Evolutionary conservation across 2,797 vertebrate genomes (phyloP).

Genomic region (Microctenopoma steveboyesi): DNA sequence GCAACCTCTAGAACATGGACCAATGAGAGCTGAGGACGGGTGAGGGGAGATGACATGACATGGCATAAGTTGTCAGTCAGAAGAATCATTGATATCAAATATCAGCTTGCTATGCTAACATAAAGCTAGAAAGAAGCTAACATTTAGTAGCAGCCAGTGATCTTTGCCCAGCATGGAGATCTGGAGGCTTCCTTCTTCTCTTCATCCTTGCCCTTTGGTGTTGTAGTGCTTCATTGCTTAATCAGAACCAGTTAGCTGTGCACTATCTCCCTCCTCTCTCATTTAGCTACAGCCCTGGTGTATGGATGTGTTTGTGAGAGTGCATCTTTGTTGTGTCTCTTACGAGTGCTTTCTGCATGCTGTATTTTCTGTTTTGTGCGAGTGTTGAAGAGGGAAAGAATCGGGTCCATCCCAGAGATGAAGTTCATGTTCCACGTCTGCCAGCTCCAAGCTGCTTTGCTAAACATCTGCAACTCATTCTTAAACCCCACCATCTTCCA

Average conservation of each 20-base stretch:
- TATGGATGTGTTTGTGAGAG: slow-evolving; percentile 27
- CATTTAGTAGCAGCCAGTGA: slow-evolving; percentile 2
- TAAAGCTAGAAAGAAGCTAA: background rate
- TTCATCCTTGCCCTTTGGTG: slow-evolving; percentile 61
- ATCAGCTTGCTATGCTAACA: slow-evolving; percentile 28
- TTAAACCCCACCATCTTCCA: slow-evolving; percentile 50
- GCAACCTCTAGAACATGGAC: slow-evolving; percentile 92
- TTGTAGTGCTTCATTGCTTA: slow-evolving; percentile 68
- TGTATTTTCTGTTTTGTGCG: slow-evolving; percentile 26
- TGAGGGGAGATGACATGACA: slow-evolving; percentile 11
- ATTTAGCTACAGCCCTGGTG: slow-evolving; percentile 56
- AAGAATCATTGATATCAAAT: slow-evolving; percentile 16
- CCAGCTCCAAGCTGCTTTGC: slow-evolving; percentile 85
- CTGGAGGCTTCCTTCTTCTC: slow-evolving; percentile 64
- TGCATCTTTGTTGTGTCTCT: slow-evolving; percentile 34
- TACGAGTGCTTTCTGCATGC: slow-evolving; percentile 41
- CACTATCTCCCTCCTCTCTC: slow-evolving; percentile 57
- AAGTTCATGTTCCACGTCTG: slow-evolving; percentile 90
- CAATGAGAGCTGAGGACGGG: slow-evolving; percentile 75
- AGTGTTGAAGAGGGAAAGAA: slow-evolving; percentile 43
- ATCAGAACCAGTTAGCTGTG: slow-evolving; percentile 51
- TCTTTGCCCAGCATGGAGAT: slow-evolving; percentile 61
- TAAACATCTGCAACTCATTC: slow-evolving; percentile 72
- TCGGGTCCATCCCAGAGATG: slow-evolving; percentile 67
- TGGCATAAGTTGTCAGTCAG: slow-evolving; percentile 43